Conservation (phyloP, 2,113 vertebrate genomes). For the Malurus melanocephalus region DNA sequence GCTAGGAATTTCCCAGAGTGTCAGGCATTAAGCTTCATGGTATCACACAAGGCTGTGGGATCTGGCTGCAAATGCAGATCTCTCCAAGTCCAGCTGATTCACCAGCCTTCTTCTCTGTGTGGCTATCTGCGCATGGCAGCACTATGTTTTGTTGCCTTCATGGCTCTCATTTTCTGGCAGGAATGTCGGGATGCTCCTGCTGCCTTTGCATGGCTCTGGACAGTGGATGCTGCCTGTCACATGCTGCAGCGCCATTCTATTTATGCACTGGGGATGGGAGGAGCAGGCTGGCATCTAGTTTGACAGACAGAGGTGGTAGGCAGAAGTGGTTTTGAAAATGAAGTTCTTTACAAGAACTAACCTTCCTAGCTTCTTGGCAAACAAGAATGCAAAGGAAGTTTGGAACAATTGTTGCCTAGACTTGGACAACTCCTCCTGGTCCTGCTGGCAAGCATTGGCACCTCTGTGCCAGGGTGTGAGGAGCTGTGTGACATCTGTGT, state of each 20-base stretch:
- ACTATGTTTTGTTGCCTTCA: not conserved
- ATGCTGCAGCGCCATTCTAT: not conserved
- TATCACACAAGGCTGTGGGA: accelerated
- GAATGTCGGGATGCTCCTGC: accelerated
- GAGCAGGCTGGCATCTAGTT: not conserved
- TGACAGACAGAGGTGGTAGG: not conserved
- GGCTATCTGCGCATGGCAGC: not conserved
- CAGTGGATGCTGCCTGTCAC: not conserved
- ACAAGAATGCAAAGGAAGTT: not conserved
- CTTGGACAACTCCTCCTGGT: accelerated
- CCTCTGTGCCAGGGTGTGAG: accelerated
- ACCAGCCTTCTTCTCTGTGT: not conserved
- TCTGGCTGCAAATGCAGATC: not conserved
- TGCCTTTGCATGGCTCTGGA: accelerated
- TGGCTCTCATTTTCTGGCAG: accelerated
- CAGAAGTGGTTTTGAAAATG: not conserved
- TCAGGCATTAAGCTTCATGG: not conserved
- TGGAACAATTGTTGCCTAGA: not conserved
- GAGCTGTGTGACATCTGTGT: not conserved
- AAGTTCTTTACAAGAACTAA: not conserved
- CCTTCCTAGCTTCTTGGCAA: not conserved
- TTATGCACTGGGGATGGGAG: not conserved
- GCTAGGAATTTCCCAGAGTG: not conserved
- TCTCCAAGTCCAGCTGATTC: not conserved
- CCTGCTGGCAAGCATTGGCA: accelerated